These are phyloP conservation scores for Pogoniulus pusillus DNA, from an alignment of 2,797 vertebrate species.

Conservation along the genomic window DNA sequence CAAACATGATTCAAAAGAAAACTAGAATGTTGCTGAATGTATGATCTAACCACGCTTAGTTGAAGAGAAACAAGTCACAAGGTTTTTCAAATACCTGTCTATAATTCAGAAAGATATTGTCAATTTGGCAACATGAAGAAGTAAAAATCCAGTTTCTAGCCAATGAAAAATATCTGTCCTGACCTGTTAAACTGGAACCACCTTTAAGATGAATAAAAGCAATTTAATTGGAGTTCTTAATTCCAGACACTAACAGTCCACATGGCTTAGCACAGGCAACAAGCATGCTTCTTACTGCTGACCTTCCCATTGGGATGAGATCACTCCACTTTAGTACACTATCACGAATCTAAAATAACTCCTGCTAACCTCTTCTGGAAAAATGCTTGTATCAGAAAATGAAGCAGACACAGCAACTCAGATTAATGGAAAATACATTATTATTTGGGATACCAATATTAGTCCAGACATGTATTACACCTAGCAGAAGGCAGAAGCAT, in stretches of 20 bases:
- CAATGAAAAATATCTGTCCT: background rate
- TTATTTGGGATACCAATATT: background rate
- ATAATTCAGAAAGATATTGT: background rate
- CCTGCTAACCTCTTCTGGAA: background rate
- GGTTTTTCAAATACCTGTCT: background rate
- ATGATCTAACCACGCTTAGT: background rate
- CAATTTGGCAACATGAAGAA: background rate
- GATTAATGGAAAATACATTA: background rate
- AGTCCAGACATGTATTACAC: background rate
- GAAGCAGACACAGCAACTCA: background rate
- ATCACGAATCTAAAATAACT: background rate
- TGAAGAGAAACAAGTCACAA: conserved; percentile 9
- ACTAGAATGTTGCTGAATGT: conserved; percentile 18
- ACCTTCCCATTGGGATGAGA: background rate
- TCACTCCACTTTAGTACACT: background rate
- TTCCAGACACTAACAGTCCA: background rate
- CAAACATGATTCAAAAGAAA: conserved; percentile 35
- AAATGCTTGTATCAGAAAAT: background rate
- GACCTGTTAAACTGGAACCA: background rate
- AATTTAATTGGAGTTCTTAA: background rate
- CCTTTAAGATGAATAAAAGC: background rate
- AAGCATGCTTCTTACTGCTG: background rate
- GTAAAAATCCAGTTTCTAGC: background rate
- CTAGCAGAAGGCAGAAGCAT: background rate
- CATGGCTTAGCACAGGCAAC: background rate